Evolutionary conservation across 2,113 vertebrate species (phyloP), one percentile per base, ranked within the genome.

Genomic region (Passer domesticus): DNA sequence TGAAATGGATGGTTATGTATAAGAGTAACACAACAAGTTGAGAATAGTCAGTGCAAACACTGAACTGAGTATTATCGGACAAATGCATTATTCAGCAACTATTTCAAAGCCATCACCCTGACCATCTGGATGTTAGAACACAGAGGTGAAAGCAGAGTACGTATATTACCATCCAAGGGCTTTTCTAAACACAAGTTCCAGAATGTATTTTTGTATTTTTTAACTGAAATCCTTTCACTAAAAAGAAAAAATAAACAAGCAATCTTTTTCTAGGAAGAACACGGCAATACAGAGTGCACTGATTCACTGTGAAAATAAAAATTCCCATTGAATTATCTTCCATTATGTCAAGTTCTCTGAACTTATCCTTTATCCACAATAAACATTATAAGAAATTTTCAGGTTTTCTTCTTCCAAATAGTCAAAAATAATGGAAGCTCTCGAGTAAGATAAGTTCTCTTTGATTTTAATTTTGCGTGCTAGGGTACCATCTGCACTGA

Each of bases 81-180:
- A 92, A 96, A 92, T 87, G 35, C 44, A 89, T 95, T 96, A 90
- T 94, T 97, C 94, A 93, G 76, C 60, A 92, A 77, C 85, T 95
- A 90, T 87, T 90, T 87, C 89, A 87, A 64, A 90, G 44, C n/a
- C 22, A 31, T 75, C 72, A 66, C 33, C 69, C 67, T n/a, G 43
- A 52, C 92, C 77, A 92, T 93, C 90, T 95, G 92, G 83, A 74
- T 91, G 41, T n/a, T 50, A 43, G 35, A 86, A 85, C 49, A 70
- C 66, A 67, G 49, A 89, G 53, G 83, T 87, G 49, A 95, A 92
- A 96, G 50, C 23, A 17, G n/a, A 76, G 37, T 15, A 49, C 12
- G 23, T 53, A 31, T 20, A 58, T 79, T 75, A 77, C 16, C 68
- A 43, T 60, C 41, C 81, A 77, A 78, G 44, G 44, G 13, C 25